Evolutionary conservation across 2,888 invertebrate genomes (phyloP), one percentile per base, ranked within the genome.

Genomic region (Tipula lateralis): DNA sequence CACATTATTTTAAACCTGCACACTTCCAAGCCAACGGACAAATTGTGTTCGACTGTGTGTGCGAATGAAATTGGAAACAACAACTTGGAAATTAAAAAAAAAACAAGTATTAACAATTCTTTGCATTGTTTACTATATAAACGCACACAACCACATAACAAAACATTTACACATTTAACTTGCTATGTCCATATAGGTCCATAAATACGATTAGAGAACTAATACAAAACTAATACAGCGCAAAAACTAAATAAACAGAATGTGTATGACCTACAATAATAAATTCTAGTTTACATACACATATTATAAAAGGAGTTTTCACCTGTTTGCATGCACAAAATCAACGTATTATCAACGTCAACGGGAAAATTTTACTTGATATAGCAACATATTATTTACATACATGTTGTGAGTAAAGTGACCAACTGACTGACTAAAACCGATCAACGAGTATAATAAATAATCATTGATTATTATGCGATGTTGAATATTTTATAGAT

Each of bases 231-330:
- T 66, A 66, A 24, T 24, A 9, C 9, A 66, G n/a, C 24, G 66
- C 24, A 66, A 19, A 66, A 66, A 12, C 2, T 2, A 7, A 19
- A 66, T 50, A 5, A 50, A 50, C 44, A 50, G 5, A 9, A 36
- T 36, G 32, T 39, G 39, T 39, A 66, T 66, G 66, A 66, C 66
- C 66, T 66, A 66, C 66, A 66, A 66, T 66, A 66, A 66, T 66
- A 66, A 66, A 66, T 66, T 24, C 24, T 66, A 66, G 66, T 12
- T n/a, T 66, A 9, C 66, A 66, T 66, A 19, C 9, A 24, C 66
- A 24, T 66, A 66, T 9, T 24, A 66, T 24, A 24, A 66, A 66
- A 24, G 5, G 24, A 66, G 24, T 19, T 24, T 66, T 66, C 24
- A 66, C 66, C 19, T 66, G 66, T 66, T 24, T 66, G 44, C 44